phyloP scores from a whole-genome alignment of 2,113 vertebrate species.

The Mungos mungo region DNA sequence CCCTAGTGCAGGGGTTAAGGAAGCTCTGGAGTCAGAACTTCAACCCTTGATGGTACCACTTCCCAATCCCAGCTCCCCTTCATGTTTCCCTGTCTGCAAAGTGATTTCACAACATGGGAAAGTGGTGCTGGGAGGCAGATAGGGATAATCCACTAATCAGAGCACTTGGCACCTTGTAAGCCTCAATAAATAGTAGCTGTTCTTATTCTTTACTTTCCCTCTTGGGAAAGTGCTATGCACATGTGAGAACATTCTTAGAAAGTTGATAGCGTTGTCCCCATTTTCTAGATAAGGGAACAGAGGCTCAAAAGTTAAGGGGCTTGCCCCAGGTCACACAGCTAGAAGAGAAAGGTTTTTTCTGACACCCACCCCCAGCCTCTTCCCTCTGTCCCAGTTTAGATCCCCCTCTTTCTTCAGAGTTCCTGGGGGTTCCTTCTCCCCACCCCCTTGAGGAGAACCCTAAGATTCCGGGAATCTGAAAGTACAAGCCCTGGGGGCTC shows the following conservation, averaged over 20 bases:
- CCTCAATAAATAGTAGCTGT: background rate
- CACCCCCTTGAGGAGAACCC: background rate
- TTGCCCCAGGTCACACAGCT: background rate
- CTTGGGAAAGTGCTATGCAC: background rate
- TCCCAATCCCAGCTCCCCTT: background rate
- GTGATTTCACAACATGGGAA: background rate
- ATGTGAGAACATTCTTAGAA: background rate
- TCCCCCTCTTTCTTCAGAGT: background rate
- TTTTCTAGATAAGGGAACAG: background rate
- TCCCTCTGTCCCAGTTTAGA: background rate
- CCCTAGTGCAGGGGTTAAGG: background rate
- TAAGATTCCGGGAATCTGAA: background rate
- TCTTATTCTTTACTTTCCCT: background rate
- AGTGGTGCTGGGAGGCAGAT: background rate
- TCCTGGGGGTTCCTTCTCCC: background rate
- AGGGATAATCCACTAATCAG: background rate
- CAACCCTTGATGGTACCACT: background rate
- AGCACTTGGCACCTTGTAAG: background rate
- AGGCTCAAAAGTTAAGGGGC: background rate
- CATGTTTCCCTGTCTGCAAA: background rate
- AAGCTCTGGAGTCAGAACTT: background rate
- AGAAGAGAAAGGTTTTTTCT: background rate
- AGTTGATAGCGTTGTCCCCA: background rate
- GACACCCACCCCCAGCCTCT: background rate
- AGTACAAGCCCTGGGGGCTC: slow-evolving; percentile 20